Evolutionary conservation across 2,888 invertebrate species (phyloP).

Genomic region (Cosmia trapezina): DNA sequence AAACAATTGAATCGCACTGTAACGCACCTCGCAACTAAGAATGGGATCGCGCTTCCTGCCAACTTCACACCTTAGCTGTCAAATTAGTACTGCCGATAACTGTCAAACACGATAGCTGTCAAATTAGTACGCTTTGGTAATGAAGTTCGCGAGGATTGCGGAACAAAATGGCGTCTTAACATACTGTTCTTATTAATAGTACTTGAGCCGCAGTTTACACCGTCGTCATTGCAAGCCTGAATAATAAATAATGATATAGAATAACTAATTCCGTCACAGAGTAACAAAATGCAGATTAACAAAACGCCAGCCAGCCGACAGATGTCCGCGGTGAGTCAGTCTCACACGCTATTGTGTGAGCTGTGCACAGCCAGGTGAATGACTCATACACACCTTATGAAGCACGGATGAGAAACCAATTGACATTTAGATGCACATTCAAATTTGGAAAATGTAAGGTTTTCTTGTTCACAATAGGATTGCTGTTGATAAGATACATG

Average conservation of each 20-base stretch:
- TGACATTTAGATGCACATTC: conserved; percentile 33
- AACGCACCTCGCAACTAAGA: too few species aligned
- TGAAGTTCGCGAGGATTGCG: too few species aligned
- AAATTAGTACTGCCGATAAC: too few species aligned
- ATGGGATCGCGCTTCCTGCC: too few species aligned
- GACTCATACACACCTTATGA: conserved; percentile 61
- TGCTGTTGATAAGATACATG: too few species aligned
- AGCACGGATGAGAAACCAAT: conserved; percentile 51
- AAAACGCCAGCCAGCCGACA: conserved; percentile 46
- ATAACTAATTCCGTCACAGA: conserved; percentile 47
- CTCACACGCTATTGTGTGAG: conserved; percentile 52
- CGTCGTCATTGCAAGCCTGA: conserved; percentile 29
- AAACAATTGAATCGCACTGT: conserved; percentile 34
- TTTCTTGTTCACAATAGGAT: background rate
- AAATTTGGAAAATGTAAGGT: conserved; percentile 15
- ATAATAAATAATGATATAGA: background rate
- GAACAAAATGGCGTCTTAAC: too few species aligned
- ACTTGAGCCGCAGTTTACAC: conserved; percentile 3
- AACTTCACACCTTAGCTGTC: too few species aligned
- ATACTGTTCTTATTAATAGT: too few species aligned
- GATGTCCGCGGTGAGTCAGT: conserved; percentile 61
- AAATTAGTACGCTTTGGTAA: too few species aligned
- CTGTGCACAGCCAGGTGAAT: conserved; percentile 56
- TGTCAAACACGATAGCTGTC: too few species aligned
- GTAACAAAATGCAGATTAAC: conserved; percentile 50